Evolutionary conservation across 2,797 vertebrate genomes (phyloP).

Genomic region (Coccyzus lansbergi): DNA sequence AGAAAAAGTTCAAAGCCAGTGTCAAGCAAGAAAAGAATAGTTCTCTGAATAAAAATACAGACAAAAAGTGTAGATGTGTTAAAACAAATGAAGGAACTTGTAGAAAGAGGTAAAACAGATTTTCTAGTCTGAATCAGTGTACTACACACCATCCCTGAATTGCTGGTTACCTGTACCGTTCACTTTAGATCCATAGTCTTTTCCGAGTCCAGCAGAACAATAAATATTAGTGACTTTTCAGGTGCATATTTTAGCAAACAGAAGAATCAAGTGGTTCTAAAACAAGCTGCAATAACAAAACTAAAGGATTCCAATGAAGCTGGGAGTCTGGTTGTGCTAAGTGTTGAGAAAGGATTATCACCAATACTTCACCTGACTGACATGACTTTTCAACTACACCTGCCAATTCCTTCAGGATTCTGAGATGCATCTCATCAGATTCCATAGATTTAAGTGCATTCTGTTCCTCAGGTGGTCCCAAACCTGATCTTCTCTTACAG

Average conservation of each 20-base stretch:
- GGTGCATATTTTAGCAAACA: background rate
- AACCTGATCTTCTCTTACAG: too few relatives aligned
- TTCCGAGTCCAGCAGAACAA: background rate
- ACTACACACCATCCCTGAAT: background rate
- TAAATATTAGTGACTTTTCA: background rate
- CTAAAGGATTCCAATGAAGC: background rate
- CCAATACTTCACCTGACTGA: too few relatives aligned
- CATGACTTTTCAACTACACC: too few relatives aligned
- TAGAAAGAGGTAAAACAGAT: background rate
- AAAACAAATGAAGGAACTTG: background rate
- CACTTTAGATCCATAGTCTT: background rate
- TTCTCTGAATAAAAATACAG: background rate
- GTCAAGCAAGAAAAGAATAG: background rate
- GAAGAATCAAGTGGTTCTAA: background rate
- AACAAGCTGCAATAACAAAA: background rate
- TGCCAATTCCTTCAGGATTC: too few relatives aligned
- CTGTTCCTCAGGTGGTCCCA: too few relatives aligned
- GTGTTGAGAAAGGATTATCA: background rate
- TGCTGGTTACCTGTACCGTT: background rate
- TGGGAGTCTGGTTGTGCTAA: background rate
- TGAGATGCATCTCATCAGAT: too few relatives aligned
- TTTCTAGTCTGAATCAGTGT: background rate
- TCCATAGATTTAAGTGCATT: too few relatives aligned
- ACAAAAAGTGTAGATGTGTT: background rate
- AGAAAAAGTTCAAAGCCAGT: background rate